Evolutionary conservation across 2,113 vertebrate species (phyloP).

Genomic region (Galemys pyrenaicus): DNA sequence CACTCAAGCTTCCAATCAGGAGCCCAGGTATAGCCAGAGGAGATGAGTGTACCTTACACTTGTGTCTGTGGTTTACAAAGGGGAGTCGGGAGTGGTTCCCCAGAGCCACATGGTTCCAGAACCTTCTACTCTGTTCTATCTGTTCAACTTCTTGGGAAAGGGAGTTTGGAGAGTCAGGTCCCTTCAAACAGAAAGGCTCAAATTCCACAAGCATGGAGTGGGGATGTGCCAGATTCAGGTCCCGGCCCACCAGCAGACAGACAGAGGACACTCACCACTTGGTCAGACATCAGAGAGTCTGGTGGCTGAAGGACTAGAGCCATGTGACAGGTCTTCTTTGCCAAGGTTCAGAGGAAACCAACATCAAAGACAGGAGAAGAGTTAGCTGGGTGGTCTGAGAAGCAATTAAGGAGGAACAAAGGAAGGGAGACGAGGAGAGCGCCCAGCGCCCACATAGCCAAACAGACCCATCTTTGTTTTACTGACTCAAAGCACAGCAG

Average conservation of each 20-base stretch:
- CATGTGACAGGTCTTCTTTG: constrained; percentile 31
- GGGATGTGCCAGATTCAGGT: neutral
- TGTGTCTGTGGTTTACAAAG: neutral
- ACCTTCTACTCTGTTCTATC: neutral
- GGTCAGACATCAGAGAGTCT: constrained; percentile 73
- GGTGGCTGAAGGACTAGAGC: neutral
- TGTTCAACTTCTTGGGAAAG: neutral
- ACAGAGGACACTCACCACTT: constrained; percentile 53
- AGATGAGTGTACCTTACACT: accelerated
- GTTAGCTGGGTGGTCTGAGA: constrained; percentile 70
- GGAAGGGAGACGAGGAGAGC: neutral
- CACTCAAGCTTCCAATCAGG: neutral
- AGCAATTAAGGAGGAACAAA: neutral
- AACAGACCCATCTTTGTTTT: constrained; percentile 67
- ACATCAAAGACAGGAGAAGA: constrained; percentile 69
- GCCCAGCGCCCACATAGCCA: neutral
- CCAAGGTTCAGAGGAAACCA: constrained; percentile 51
- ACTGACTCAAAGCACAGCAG: neutral
- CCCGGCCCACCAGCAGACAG: constrained; percentile 5
- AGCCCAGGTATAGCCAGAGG: neutral
- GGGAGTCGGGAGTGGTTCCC: neutral
- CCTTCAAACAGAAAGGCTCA: neutral
- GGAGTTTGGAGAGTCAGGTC: neutral
- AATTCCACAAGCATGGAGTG: neutral
- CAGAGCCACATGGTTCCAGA: neutral